Evolutionary conservation across 2,888 invertebrate species (phyloP), one percentile per base, ranked within the genome.

Genomic region (Steromphala cineraria): DNA sequence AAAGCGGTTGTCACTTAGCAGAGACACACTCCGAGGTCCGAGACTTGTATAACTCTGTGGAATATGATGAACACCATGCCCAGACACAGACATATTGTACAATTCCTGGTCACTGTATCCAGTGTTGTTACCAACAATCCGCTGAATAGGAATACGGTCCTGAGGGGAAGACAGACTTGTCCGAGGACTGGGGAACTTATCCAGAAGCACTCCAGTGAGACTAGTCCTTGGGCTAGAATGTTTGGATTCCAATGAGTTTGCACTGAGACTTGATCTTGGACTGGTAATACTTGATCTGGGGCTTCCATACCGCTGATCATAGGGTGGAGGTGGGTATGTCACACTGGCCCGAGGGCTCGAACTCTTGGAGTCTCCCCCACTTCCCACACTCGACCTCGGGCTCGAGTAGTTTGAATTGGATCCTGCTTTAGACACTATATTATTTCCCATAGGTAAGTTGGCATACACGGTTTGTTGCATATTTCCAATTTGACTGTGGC

Each of bases 221-320:
- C 92, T 92, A n/a, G 90, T 88, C 75, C 91, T 83, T 36, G 94
- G 94, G 86, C 94, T 94, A 86, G 94, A 94, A 91, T 94, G 94
- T 88, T 94, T 94, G 0, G 94, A 94, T 87, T 94, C 94, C 81
- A 93, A 91, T 24, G 94, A 94, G 81, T 93, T 92, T 55, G 93
- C 90, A 87, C 94, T 94, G 79, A 94, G 83, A 84, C 91, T 91
- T n/a, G 92, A 92, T n/a, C 89, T 83, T 53, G 90, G 89, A 81
- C 90, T 91, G 7, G 90, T 88, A 53, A 89, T 82, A 81, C 89
- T 90, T 71, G 90, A 90, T 53, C 90, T 85, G n/a, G 89, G 88
- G 77, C 87, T 88, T 4, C 87, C 85, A 24, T 83, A 84, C 53
- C 88, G 84, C 19, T 87, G 84, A 82, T 90, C 90, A 83, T 90